A percentile compares a stretch with the other conserved stretches of the same genome.
Conservation (phyloP, 2,888 invertebrate species). For the Theretra japonica region DNA sequence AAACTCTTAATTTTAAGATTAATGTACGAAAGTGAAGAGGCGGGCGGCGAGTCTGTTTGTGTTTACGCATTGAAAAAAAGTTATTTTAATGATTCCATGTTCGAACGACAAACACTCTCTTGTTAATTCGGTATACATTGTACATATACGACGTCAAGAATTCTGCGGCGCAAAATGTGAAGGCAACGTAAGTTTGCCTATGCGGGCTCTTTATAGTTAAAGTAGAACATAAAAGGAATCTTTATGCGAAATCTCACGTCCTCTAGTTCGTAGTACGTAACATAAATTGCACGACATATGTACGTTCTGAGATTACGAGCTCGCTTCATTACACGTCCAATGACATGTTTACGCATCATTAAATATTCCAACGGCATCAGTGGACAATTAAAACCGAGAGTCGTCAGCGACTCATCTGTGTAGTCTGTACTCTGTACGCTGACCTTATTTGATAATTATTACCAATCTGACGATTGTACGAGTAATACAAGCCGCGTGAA, state of each 20-base stretch:
- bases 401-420: slow-evolving; percentile 28
- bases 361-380: slow-evolving; percentile 32
- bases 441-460: slow-evolving; percentile 21
- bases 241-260: slow-evolving; percentile 28
- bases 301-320: slow-evolving; percentile 29
- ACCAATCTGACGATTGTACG: slow-evolving; percentile 3
- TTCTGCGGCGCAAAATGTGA: slow-evolving; percentile 4
- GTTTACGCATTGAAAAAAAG: not conserved
- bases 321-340: slow-evolving; percentile 33
- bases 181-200: slow-evolving; percentile 14
- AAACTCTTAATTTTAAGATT: not conserved
- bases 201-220: slow-evolving; percentile 27
- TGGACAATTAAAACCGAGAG: slow-evolving; percentile 32
- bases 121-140: not conserved
- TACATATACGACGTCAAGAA: not conserved
- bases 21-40: not conserved
- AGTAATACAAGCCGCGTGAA: not conserved
- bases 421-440: slow-evolving; percentile 15
- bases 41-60: not conserved
- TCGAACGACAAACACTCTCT: not conserved
- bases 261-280: slow-evolving; percentile 24
- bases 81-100: not conserved
- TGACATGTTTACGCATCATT: slow-evolving; percentile 34
- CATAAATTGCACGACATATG: slow-evolving; percentile 23
- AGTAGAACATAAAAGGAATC: slow-evolving; percentile 25